These are phyloP conservation scores for Enteromius mattozi DNA, from an alignment of 2,797 vertebrate species.

Conservation along the genomic window DNA sequence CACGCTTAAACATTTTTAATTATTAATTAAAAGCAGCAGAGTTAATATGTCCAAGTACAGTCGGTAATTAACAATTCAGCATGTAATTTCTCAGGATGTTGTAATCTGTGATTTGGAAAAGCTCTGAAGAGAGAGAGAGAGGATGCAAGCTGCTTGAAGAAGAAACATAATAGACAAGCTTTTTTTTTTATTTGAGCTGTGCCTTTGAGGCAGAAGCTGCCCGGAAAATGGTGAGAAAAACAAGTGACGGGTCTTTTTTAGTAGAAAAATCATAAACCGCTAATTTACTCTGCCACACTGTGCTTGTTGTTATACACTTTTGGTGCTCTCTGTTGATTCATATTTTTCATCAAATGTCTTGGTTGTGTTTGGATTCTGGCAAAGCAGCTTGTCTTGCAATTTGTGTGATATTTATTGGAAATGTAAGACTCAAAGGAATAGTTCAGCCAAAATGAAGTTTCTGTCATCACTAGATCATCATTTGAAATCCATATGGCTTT, in stretches of 20 bases:
- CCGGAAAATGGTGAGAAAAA: constrained; percentile 27
- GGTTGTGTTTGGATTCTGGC: background rate
- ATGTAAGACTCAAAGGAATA: background rate
- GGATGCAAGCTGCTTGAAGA: background rate
- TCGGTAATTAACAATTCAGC: constrained; percentile 59
- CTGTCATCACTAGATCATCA: background rate
- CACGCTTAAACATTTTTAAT: constrained; percentile 60
- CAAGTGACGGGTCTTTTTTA: background rate
- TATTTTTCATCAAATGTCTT: constrained; percentile 22
- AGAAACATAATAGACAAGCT: background rate
- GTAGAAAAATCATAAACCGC: background rate
- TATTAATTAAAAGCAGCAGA: constrained; percentile 60
- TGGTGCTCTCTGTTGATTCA: background rate
- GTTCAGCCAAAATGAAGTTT: background rate
- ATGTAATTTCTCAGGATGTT: constrained; percentile 48
- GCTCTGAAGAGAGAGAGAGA: constrained; percentile 10
- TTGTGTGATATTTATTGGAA: background rate
- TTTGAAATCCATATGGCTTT: background rate
- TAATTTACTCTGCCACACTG: background rate
- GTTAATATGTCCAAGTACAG: constrained; percentile 50
- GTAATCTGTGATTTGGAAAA: constrained; percentile 61
- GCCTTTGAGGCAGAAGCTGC: constrained; percentile 7
- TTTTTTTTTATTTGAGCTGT: background rate
- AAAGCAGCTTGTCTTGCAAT: background rate
- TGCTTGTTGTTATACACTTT: constrained; percentile 12